phyloP scores from a whole-genome alignment of 1,140 invertebrate genomes.

The Thereuonema tuberculata region DNA sequence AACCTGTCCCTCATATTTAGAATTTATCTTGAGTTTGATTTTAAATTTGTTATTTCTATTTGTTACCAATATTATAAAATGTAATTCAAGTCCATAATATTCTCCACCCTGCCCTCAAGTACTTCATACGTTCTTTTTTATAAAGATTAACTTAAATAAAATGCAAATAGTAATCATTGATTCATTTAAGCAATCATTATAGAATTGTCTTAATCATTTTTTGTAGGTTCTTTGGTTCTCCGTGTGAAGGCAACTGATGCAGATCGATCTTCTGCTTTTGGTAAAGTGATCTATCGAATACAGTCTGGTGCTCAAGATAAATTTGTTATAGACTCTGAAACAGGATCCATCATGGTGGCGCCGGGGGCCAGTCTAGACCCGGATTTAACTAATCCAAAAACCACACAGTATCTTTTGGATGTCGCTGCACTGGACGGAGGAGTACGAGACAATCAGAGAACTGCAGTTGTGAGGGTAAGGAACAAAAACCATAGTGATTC shows the following conservation, averaged over 20 bases:
- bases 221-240: constrained; percentile 10
- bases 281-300: constrained; percentile 72
- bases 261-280: constrained; percentile 74
- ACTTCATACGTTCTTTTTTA: too few relatives aligned
- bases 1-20: too few relatives aligned
- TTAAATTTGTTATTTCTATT: too few relatives aligned
- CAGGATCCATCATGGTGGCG: constrained; percentile 69
- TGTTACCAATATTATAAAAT: too few relatives aligned
- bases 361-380: constrained; percentile 75
- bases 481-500: too few relatives aligned
- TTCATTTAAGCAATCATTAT: too few relatives aligned
- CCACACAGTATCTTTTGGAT: constrained; percentile 34
- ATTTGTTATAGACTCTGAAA: constrained; percentile 72
- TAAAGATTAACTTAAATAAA: too few relatives aligned
- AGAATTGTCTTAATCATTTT: background rate
- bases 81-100: too few relatives aligned
- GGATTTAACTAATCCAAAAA: constrained; percentile 62
- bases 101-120: too few relatives aligned
- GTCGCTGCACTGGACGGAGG: constrained; percentile 71
- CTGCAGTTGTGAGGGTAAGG: constrained; percentile 43
- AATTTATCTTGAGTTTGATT: too few relatives aligned
- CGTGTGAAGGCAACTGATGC: constrained; percentile 61
- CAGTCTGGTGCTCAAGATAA: constrained; percentile 75
- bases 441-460: constrained; percentile 53
- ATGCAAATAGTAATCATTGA: too few relatives aligned